phyloP scores from a whole-genome alignment of 2,797 vertebrate genomes.

The Alauda arvensis region DNA sequence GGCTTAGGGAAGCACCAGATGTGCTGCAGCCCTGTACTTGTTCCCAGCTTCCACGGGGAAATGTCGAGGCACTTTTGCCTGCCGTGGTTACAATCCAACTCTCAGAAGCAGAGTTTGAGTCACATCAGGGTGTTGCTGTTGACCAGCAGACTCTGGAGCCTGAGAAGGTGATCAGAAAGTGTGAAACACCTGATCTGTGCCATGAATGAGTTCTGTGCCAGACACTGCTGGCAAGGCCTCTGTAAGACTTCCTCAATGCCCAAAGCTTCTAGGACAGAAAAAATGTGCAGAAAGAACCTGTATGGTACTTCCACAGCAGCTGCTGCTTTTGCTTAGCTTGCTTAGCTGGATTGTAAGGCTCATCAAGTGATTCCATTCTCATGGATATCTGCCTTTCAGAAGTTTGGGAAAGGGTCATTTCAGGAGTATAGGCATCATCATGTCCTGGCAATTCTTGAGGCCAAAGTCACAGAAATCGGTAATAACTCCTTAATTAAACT shows the following conservation, averaged over 20 bases:
- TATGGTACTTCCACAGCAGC: neutral
- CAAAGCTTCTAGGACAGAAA: neutral
- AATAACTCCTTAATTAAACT: neutral
- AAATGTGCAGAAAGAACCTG: neutral
- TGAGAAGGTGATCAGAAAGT: neutral
- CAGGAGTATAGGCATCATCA: neutral
- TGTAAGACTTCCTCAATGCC: neutral
- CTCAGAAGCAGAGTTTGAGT: neutral
- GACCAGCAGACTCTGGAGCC: neutral
- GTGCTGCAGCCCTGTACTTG: neutral
- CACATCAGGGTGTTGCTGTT: neutral
- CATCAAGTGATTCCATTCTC: neutral
- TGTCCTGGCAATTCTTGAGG: neutral
- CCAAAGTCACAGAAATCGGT: neutral
- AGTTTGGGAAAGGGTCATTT: neutral
- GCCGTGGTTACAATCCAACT: neutral
- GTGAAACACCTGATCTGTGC: neutral
- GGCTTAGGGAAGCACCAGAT: neutral
- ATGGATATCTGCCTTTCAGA: neutral
- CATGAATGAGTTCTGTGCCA: neutral
- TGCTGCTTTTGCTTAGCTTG: neutral
- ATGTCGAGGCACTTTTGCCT: neutral
- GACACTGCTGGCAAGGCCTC: neutral
- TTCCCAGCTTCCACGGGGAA: neutral
- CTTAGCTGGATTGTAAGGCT: neutral